Conservation (phyloP, 2,797 vertebrate genomes). For the Leuciscus waleckii region DNA sequence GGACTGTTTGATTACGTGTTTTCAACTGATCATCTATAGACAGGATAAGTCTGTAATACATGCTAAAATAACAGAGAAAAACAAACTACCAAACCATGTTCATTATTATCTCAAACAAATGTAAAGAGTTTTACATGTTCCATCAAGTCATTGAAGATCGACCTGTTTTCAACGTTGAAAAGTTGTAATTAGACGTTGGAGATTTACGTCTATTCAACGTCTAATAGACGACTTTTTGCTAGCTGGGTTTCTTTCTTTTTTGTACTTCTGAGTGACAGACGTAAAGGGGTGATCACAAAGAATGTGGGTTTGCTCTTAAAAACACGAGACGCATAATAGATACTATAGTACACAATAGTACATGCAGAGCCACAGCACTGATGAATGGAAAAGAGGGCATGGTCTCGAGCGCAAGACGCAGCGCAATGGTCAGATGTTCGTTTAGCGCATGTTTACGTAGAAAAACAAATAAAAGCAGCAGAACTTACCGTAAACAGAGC, state of each 20-base stretch:
- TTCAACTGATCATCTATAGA: too few species aligned
- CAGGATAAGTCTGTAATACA: too few species aligned
- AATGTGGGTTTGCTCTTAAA: background rate
- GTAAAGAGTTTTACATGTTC: too few species aligned
- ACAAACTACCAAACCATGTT: too few species aligned
- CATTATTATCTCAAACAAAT: too few species aligned
- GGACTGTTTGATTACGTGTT: too few species aligned
- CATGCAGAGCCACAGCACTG: background rate
- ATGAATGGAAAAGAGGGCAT: slow-evolving; percentile 4
- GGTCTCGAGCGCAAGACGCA: background rate
- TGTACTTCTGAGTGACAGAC: background rate
- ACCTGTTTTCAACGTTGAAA: too few species aligned
- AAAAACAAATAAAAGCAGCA: slow-evolving; percentile 29
- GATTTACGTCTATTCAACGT: too few species aligned
- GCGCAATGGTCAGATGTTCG: slow-evolving; percentile 5
- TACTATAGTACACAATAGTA: background rate
- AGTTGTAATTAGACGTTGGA: too few species aligned
- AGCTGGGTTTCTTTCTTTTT: background rate
- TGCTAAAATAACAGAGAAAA: too few species aligned
- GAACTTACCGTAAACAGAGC: background rate
- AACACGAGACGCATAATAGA: background rate
- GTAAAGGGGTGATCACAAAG: background rate
- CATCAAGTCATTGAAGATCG: too few species aligned
- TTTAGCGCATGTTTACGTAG: background rate
- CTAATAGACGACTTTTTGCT: too few species aligned